A percentile compares a stretch with the other conserved stretches of the same genome.
phyloP scores from a whole-genome alignment of 1,140 invertebrate genomes.

The Luehdorfia chinensis region DNA sequence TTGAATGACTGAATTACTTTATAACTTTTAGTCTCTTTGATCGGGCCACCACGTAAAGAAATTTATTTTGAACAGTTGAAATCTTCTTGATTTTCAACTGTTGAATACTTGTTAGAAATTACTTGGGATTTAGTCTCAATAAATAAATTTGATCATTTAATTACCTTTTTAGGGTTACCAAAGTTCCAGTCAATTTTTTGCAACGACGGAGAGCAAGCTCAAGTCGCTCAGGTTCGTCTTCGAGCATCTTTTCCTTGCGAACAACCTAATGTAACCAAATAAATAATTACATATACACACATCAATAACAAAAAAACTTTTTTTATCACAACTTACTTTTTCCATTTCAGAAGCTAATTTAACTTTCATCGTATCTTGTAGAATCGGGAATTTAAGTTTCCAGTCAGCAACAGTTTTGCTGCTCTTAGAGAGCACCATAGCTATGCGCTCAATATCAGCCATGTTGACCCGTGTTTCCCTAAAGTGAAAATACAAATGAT shows the following conservation, averaged over 20 bases:
- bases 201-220: slow-evolving; percentile 94
- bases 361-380: slow-evolving; percentile 93
- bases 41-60: too few relatives aligned
- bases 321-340: slow-evolving; percentile 75
- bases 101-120: too few relatives aligned
- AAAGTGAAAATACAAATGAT: slow-evolving; percentile 22
- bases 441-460: slow-evolving; percentile 97
- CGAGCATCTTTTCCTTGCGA: slow-evolving; percentile 96
- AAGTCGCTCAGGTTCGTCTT: slow-evolving; percentile 95
- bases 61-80: too few relatives aligned
- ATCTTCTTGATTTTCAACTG: too few relatives aligned
- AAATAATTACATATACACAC: not conserved
- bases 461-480: slow-evolving; percentile 95
- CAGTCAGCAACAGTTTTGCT: slow-evolving; percentile 97
- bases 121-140: too few relatives aligned
- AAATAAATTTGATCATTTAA: not conserved
- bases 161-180: slow-evolving; percentile 97
- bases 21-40: too few relatives aligned
- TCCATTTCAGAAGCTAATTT: slow-evolving; percentile 96
- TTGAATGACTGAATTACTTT: too few relatives aligned
- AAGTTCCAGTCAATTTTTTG: slow-evolving; percentile 96
- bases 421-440: slow-evolving; percentile 85
- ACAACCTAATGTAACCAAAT: slow-evolving; percentile 81
- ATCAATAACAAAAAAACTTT: not conserved
- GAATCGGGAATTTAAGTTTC: slow-evolving; percentile 92